phyloP scores from a whole-genome alignment of 2,113 vertebrate species.

The Alethe diademata region DNA sequence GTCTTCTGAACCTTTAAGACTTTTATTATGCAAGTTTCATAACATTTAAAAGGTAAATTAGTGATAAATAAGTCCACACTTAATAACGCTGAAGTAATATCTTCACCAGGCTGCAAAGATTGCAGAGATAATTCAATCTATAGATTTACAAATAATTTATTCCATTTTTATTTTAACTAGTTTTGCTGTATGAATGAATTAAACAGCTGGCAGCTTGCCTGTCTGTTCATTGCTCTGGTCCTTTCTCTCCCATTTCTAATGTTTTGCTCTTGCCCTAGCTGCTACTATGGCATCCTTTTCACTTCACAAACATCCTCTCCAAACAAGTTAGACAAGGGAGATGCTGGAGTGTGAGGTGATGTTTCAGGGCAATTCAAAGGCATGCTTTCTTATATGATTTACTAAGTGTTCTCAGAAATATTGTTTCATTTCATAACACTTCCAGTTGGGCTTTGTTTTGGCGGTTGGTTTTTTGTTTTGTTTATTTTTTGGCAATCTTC shows the following conservation, averaged over 20 bases:
- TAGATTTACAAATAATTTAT: conserved; percentile 61
- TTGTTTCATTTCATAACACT: conserved; percentile 18
- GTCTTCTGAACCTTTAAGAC: not conserved
- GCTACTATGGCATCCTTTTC: not conserved
- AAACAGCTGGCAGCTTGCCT: conserved; percentile 52
- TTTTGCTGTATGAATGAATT: conserved; percentile 39
- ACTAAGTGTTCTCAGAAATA: not conserved
- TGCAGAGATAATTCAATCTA: conserved; percentile 51
- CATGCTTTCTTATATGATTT: not conserved
- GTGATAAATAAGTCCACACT: conserved; percentile 28
- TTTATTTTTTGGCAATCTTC: not conserved
- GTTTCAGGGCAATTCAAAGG: not conserved
- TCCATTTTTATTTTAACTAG: conserved; percentile 53
- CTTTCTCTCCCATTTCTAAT: not conserved
- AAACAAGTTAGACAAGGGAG: not conserved
- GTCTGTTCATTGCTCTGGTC: conserved; percentile 6
- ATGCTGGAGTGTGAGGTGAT: conserved; percentile 3
- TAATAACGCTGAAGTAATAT: conserved; percentile 5
- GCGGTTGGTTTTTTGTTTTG: not conserved
- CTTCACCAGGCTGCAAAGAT: conserved; percentile 27
- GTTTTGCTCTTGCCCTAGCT: not conserved
- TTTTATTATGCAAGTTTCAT: conserved; percentile 44
- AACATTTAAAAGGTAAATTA: conserved; percentile 53
- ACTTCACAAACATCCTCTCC: not conserved
- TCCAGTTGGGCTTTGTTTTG: not conserved